phyloP scores from a whole-genome alignment of 2,888 invertebrate genomes.

The Cataglyphis altisquamis region DNA sequence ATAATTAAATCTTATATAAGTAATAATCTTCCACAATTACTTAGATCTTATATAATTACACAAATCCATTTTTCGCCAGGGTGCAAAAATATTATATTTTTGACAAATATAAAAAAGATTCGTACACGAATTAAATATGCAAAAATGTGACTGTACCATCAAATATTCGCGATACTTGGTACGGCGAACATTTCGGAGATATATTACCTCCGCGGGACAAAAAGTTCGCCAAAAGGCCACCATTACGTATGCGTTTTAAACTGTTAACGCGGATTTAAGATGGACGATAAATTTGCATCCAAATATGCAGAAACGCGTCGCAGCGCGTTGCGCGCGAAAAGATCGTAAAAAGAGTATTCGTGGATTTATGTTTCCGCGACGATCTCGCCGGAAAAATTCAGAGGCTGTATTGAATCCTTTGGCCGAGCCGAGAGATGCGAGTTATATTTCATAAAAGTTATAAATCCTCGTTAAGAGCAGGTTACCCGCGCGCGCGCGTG shows the following conservation, averaged over 20 bases:
- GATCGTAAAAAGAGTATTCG: constrained; percentile 14
- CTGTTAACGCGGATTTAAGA: constrained; percentile 23
- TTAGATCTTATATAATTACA: too few relatives aligned
- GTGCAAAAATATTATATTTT: not conserved
- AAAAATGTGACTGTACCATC: not conserved
- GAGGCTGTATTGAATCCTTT: constrained; percentile 8
- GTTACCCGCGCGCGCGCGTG: not conserved
- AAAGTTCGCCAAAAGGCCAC: not conserved
- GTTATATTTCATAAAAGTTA: constrained; percentile 11
- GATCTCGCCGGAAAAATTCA: constrained; percentile 22
- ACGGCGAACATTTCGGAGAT: not conserved
- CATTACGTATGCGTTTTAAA: constrained; percentile 4
- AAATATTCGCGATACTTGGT: not conserved
- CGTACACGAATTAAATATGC: not conserved
- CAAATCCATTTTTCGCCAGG: too few relatives aligned
- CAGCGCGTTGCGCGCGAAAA: not conserved
- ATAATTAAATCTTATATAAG: too few relatives aligned
- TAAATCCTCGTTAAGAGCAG: constrained; percentile 48
- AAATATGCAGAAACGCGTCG: not conserved
- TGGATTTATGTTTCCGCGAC: constrained; percentile 25
- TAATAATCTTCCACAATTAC: too few relatives aligned
- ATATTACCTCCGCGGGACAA: constrained; percentile 1
- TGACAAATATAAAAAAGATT: not conserved
- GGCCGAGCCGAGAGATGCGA: constrained; percentile 10
- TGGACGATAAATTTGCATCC: constrained; percentile 25